These are phyloP conservation scores for Hybognathus amarus DNA, from an alignment of 2,797 vertebrate species.

Conservation along the genomic window DNA sequence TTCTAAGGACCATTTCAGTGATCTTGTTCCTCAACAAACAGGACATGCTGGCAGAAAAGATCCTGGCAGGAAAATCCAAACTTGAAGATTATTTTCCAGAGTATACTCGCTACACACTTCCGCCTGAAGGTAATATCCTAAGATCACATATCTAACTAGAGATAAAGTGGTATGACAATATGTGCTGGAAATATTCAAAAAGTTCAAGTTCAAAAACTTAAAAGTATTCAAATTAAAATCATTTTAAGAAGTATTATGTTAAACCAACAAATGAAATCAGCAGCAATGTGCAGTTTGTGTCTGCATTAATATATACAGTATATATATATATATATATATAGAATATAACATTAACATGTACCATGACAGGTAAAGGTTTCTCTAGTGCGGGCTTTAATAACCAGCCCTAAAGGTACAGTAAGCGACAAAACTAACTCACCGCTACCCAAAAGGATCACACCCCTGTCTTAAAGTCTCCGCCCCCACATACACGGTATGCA, in stretches of 20 bases:
- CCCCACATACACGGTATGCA: background rate
- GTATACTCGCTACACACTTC: constrained; percentile 88
- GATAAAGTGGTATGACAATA: background rate
- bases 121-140: constrained; percentile 84
- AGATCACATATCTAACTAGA: background rate
- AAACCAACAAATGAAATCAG: background rate
- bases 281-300: background rate
- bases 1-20: constrained; percentile 95
- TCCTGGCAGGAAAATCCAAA: constrained; percentile 97
- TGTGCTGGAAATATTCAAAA: background rate
- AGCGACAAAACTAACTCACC: background rate
- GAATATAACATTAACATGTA: background rate
- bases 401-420: background rate
- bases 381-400: background rate
- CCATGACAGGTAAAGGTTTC: background rate
- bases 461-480: background rate
- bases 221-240: background rate
- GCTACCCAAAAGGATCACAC: background rate
- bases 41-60: constrained; percentile 96
- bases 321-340: no score
- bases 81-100: constrained; percentile 98
- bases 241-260: background rate
- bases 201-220: no score
- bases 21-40: constrained; percentile 99
- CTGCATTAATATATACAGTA: background rate